These are phyloP conservation scores for Gymnoscopelus braueri DNA, from an alignment of 2,797 vertebrate species.

Conservation along the genomic window DNA sequence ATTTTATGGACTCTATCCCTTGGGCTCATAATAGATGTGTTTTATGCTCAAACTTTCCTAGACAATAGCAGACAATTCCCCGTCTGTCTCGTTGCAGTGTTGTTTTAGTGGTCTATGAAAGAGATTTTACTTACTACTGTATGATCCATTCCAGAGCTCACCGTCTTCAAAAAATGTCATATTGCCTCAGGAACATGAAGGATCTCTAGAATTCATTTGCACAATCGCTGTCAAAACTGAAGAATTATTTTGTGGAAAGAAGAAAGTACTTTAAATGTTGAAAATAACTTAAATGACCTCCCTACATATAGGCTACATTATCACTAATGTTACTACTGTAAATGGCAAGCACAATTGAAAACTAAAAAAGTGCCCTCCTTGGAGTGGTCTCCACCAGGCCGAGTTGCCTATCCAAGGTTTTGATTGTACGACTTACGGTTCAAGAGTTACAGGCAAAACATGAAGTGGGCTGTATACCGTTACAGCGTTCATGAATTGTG, in stretches of 20 bases:
- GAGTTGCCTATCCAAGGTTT: too few relatives aligned
- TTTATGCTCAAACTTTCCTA: conserved; percentile 36
- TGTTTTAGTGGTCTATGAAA: conserved; percentile 35
- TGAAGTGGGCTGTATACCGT: too few relatives aligned
- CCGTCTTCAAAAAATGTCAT: conserved; percentile 25
- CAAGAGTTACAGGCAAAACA: too few relatives aligned
- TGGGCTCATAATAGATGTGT: conserved; percentile 50
- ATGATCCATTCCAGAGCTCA: conserved; percentile 24
- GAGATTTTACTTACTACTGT: conserved; percentile 16
- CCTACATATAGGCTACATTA: neutral
- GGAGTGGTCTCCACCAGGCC: too few relatives aligned
- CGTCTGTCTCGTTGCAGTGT: conserved; percentile 23
- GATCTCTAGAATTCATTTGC: neutral
- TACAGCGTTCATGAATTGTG: too few relatives aligned
- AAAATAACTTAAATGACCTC: neutral
- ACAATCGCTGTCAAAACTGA: neutral
- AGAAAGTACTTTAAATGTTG: neutral
- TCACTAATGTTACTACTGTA: too few relatives aligned
- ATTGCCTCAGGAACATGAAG: conserved; percentile 15
- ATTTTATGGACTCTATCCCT: conserved; percentile 30
- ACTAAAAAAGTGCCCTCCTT: neutral
- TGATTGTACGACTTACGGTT: too few relatives aligned
- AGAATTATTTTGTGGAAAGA: neutral
- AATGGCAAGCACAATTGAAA: neutral
- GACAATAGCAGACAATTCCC: conserved; percentile 35